Conservation (phyloP, 2,888 invertebrate species). For the Quadroppia sp. region DNA sequence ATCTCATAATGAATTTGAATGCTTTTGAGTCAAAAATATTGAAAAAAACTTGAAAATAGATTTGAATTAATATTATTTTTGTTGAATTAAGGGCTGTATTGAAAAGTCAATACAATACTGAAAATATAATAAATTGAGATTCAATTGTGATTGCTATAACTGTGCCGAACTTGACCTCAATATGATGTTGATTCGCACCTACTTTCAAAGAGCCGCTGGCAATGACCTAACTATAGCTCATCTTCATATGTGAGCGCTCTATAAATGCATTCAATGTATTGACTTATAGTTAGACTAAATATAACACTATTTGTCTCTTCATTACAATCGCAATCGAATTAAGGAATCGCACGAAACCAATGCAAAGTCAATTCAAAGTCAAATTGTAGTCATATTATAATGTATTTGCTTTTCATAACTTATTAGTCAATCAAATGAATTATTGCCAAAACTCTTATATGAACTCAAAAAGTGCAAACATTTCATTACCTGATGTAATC, state of each 20-base stretch:
- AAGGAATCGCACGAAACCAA: too few relatives aligned
- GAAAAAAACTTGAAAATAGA: background rate
- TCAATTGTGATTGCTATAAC: conserved; percentile 22
- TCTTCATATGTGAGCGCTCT: conserved; percentile 17
- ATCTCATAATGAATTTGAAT: background rate
- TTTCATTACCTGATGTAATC: conserved; percentile 22
- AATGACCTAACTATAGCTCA: conserved; percentile 32
- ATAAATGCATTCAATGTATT: background rate
- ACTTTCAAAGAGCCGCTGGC: conserved; percentile 21
- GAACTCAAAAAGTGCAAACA: background rate
- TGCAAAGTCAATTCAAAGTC: too few relatives aligned
- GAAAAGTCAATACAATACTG: background rate
- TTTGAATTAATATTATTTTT: background rate
- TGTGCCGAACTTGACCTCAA: conserved; percentile 34
- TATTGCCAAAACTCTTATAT: background rate
- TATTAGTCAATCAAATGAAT: background rate
- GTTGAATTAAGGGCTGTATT: background rate
- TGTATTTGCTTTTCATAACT: background rate
- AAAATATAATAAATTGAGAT: background rate
- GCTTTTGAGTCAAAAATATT: background rate
- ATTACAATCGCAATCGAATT: background rate
- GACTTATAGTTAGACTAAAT: background rate
- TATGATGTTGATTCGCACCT: conserved; percentile 22
- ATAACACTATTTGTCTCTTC: background rate
- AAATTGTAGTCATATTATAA: background rate